Base-by-base conservation (phyloP, 1,140 invertebrate genomes). In the Drosophila varians region DNA sequence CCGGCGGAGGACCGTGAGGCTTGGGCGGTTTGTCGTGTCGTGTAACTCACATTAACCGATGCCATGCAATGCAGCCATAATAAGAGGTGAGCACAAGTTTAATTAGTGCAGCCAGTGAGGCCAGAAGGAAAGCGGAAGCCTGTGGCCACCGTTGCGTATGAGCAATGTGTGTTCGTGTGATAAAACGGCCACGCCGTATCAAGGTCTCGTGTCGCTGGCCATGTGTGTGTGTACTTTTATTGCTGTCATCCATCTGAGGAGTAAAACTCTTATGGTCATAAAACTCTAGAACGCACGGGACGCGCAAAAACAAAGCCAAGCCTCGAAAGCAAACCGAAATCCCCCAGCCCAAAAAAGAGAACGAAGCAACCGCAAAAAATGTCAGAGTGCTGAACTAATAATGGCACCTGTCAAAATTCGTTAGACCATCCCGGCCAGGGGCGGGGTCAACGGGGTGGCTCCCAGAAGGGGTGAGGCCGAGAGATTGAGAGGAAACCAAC, bases 371-470 rank as follows among this genome's bases (percentile, higher is more conserved):
- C 52, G 43, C 48, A 65, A 70, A 82, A 74, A 88, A 62, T 69
- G 46, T 57, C 76, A 74, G 75, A 83, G 80, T 83, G 82, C 79
- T 88, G 83, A 90, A 90, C 88, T 90, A 90, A 90, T 90, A 90
- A 90, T 90, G 83, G 76, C 89, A 88, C 88, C 84, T 90, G 88
- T 90, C 88, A 90, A 90, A 90, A 90, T 88, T 90, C 79, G 73
- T 88, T 90, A 56, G 51, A 31, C 28, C 28, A 31, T 71, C 68
- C 61, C 25, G 2, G 19, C 53, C 8, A 19, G 23, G 42, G 14
- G 5, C 16, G 4, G 21, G n/a, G 12, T 6, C 26, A 6, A n/a
- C n/a, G 6, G 6, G 25, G 8, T 14, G 8, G 12, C 36, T 38
- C 14, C 36, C 36, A 38, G 36, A 36, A 26, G 18, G 48, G 16